Base-by-base conservation (phyloP, 2,888 invertebrate species). In the Hermaeophaga mercurialis region DNA sequence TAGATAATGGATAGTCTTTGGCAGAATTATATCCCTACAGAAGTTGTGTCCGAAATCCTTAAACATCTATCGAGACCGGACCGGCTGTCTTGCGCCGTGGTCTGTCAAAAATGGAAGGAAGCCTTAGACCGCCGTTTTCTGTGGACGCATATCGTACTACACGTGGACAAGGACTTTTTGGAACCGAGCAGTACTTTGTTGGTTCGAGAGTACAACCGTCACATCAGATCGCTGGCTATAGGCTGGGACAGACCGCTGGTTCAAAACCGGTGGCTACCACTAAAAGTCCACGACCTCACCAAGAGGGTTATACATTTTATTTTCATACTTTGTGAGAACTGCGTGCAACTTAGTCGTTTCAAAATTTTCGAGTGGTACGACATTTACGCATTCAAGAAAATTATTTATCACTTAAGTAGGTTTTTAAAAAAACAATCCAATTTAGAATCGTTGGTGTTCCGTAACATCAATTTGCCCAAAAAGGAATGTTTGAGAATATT, bases 331-430 rank as follows among this genome's bases (percentile, higher is more conserved):
- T 69, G 67, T 9, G 70, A 74, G 39, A 67, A 62, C 33, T 62
- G 54, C 12, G 76, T 80, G 1, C 80, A 80, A 62, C 65, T 82
- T 14, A 69, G 67, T 19, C 71, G 72, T 56, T 69, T 82, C 33
- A 72, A 76, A 60, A 73, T 82, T 47, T 79, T 77, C 18, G 76
- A 81, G 56, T 81, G 81, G 81, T 74, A 77, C 44, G 78, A 79
- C 56, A 74, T 78, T 53, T 76, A 76, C 57, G 77, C 76, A 53
- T 79, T 75, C 48, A 72, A 72, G 57, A 77, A 76, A 66, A 69
- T 76, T 48, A 68, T 70, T 14, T 76, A 74, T 56, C 73, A 74
- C 52, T 57, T 77, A 26, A 64, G 72, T 5, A 62, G 73, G 48
- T 74, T 75, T 53, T 60, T 76, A 41, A 74, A 68, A 74, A 74